phyloP scores from a whole-genome alignment of 2,113 vertebrate genomes.

The Aspiorhynchus laticeps region DNA sequence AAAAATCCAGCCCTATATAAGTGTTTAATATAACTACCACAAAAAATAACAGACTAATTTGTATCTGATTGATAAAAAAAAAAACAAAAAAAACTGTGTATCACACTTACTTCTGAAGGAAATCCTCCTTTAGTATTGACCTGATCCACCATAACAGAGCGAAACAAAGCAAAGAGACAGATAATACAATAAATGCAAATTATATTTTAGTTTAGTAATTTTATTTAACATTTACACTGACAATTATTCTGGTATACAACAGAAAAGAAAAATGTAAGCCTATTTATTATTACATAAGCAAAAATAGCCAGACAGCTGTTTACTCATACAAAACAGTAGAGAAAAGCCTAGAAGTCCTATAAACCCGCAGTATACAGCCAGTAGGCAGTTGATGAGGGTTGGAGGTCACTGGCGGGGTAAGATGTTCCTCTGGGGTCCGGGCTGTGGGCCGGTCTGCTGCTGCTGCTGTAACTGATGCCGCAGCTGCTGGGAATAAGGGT shows the following conservation, averaged over 20 bases:
- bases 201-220: not conserved
- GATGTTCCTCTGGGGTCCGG: conserved; percentile 66
- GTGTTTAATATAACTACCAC: not conserved
- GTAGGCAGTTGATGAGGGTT: not conserved
- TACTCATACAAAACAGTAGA: not conserved
- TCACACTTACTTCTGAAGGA: not conserved
- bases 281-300: not conserved
- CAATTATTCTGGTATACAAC: not conserved
- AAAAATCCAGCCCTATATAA: not conserved
- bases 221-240: not conserved
- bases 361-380: not conserved
- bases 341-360: not conserved
- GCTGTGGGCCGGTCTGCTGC: conserved; percentile 61
- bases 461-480: conserved; percentile 85
- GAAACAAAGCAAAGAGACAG: not conserved
- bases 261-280: not conserved
- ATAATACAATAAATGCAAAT: not conserved
- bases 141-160: not conserved
- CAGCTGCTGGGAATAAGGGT: conserved; percentile 92
- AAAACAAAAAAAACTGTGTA: not conserved
- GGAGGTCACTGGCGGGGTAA: conserved; percentile 67
- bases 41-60: not conserved
- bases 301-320: not conserved
- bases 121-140: not conserved
- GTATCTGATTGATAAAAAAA: not conserved